These are phyloP conservation scores for Netta rufina DNA, from an alignment of 2,797 vertebrate species.

Conservation along the genomic window DNA sequence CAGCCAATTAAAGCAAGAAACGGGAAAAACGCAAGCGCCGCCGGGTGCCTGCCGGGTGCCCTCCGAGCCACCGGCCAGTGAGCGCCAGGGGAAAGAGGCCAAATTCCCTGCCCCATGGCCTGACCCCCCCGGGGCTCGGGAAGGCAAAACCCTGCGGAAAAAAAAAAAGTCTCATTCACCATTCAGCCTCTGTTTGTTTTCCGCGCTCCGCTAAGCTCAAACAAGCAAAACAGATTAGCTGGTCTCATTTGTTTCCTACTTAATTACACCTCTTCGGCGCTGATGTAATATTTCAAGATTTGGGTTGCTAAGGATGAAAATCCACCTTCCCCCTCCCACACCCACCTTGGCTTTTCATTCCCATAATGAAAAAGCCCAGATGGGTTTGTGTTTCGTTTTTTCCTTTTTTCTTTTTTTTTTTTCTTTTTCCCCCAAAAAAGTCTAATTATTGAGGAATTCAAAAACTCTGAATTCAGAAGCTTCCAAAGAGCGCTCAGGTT, in stretches of 20 bases:
- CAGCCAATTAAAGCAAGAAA: neutral
- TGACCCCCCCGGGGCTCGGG: neutral
- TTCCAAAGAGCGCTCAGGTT: conserved; percentile 56
- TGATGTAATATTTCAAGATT: conserved; percentile 62
- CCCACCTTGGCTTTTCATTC: conserved; percentile 70
- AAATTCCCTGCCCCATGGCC: neutral
- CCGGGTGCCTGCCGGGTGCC: neutral
- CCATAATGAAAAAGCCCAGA: conserved; percentile 57
- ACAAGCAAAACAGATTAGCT: conserved; percentile 73
- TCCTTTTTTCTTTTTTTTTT: neutral
- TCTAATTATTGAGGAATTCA: conserved; percentile 64
- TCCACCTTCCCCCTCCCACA: conserved; percentile 64
- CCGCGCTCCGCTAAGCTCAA: conserved; percentile 60
- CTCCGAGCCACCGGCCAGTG: neutral
- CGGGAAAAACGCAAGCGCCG: neutral
- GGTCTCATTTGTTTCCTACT: conserved; percentile 68
- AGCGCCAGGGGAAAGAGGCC: neutral
- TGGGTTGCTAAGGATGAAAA: conserved; percentile 70
- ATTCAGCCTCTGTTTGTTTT: conserved; percentile 67
- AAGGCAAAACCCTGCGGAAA: neutral
- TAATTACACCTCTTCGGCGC: conserved; percentile 63
- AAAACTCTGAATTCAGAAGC: conserved; percentile 32
- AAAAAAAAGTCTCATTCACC: conserved; percentile 33
- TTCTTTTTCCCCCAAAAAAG: neutral
- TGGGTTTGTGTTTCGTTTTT: neutral